Evolutionary conservation across 2,797 vertebrate species (phyloP), one percentile per base, ranked within the genome.

Genomic region (Sebastes melanostomus): DNA sequence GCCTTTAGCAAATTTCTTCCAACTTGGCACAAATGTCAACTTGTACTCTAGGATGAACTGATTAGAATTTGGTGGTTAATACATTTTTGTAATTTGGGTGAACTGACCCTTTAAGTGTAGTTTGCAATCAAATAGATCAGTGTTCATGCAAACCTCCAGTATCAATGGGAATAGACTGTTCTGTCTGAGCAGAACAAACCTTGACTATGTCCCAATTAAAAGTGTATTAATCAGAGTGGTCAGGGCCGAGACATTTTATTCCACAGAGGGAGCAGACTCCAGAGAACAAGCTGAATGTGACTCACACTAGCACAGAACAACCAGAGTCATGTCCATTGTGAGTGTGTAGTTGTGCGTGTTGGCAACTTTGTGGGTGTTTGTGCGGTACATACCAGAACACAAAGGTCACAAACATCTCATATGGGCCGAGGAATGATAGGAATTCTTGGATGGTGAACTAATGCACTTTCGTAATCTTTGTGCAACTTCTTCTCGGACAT

Each of bases 391-490:
- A 88, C 85, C 86, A 84, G 81, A 72, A 82, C 85, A 88, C 79
- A 81, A 83, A 88, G 83, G 56, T 90, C 87, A 89, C 72, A 86
- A 79, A 85, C 84, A 82, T 89, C 75, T 86, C 68, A 62, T 63
- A 69, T 42, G 59, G 70, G 77, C 74, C 34, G 63, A 89, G 61
- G 83, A 94, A 96, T 89, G 91, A 89, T 88, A 94, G 68, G 91
- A 96, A 98, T 98, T 85, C 60, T 80, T 86, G 60, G 50, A 80
- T 18, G 67, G 32, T 78, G 27, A 83, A 66, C 69, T 70, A 65
- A 75, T 67, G 24, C 25, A 16, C 70, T 79, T 88, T 69, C 1
- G 18, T 72, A 82, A 67, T 82, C 60, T 85, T 86, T 81, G 72
- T 5, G n/a, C 75, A 83, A 81, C 55, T 54, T 71, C 25, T 72